Percentiles rank a stretch among this genome's conserved stretches.
phyloP scores from a whole-genome alignment of 2,113 vertebrate genomes.

The Plestiodon gilberti region DNA sequence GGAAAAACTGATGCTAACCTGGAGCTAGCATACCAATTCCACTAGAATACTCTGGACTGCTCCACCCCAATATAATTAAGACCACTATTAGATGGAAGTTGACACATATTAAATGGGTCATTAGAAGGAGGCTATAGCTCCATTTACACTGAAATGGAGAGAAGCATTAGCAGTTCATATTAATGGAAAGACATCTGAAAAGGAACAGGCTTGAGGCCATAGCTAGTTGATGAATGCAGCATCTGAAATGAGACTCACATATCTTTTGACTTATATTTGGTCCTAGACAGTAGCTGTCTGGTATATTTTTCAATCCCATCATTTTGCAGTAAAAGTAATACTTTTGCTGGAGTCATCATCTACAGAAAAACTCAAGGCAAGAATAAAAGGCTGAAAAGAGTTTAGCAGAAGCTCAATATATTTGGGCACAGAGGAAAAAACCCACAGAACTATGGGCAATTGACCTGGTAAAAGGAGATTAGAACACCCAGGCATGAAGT shows the following conservation, averaged over 20 bases:
- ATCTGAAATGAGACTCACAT: background rate
- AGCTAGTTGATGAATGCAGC: background rate
- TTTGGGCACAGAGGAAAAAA: background rate
- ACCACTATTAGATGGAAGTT: background rate
- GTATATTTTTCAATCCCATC: constrained; percentile 1
- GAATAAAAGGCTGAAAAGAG: constrained; percentile 1
- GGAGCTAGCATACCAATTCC: background rate
- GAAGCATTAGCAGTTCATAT: background rate
- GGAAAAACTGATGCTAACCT: background rate
- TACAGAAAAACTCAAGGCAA: constrained; percentile 2
- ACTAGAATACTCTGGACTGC: background rate
- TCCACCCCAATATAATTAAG: background rate
- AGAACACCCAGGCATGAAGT: background rate
- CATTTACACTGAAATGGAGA: background rate
- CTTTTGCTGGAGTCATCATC: background rate
- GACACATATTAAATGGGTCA: background rate
- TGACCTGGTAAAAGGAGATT: background rate
- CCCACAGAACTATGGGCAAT: background rate
- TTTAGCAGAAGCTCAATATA: constrained; percentile 7
- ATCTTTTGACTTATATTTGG: background rate
- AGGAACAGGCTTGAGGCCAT: background rate
- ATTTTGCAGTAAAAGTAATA: background rate
- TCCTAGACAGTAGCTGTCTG: background rate
- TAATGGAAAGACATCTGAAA: background rate
- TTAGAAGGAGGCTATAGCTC: background rate